These are phyloP conservation scores for Ammodytes dubius DNA, from an alignment of 2,113 vertebrate species.

Conservation along the genomic window DNA sequence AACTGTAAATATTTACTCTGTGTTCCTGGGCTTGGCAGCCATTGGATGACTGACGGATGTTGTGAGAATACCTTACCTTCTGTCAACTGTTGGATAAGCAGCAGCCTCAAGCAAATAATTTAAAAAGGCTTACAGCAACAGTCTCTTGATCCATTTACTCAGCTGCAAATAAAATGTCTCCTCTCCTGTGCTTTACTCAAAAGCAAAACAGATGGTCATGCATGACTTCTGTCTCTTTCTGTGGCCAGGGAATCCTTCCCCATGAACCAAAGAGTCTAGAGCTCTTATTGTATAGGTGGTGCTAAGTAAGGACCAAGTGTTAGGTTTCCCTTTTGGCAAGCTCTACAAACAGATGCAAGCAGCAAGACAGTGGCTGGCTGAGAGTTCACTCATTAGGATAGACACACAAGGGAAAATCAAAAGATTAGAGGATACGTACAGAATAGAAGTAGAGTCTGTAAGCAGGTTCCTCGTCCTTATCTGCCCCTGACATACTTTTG, in stretches of 20 bases:
- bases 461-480: slow-evolving; percentile 82
- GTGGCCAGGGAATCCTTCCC: slow-evolving; percentile 22
- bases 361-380: slow-evolving; percentile 37
- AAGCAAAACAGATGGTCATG: slow-evolving; percentile 19
- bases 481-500: slow-evolving; percentile 83
- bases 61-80: slow-evolving; percentile 40
- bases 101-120: slow-evolving; percentile 24
- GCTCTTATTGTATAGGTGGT: slow-evolving; percentile 35
- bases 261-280: slow-evolving; percentile 33
- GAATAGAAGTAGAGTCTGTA: slow-evolving; percentile 86
- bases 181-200: slow-evolving; percentile 22
- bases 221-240: slow-evolving; percentile 20
- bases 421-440: slow-evolving; percentile 82
- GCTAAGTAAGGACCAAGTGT: slow-evolving; percentile 69
- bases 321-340: slow-evolving; percentile 70
- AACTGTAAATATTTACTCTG: slow-evolving; percentile 65
- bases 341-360: slow-evolving; percentile 55
- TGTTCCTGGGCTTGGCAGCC: slow-evolving; percentile 42
- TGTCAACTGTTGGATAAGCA: slow-evolving; percentile 30
- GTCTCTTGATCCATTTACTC: slow-evolving; percentile 65
- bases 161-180: slow-evolving; percentile 65
- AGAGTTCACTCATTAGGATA: slow-evolving; percentile 38
- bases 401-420: slow-evolving; percentile 28
- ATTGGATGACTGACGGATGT: slow-evolving; percentile 39
- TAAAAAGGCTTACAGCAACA: slow-evolving; percentile 51